Conservation (phyloP, 1,140 invertebrate genomes). For the Drosophila ercepeae region DNA sequence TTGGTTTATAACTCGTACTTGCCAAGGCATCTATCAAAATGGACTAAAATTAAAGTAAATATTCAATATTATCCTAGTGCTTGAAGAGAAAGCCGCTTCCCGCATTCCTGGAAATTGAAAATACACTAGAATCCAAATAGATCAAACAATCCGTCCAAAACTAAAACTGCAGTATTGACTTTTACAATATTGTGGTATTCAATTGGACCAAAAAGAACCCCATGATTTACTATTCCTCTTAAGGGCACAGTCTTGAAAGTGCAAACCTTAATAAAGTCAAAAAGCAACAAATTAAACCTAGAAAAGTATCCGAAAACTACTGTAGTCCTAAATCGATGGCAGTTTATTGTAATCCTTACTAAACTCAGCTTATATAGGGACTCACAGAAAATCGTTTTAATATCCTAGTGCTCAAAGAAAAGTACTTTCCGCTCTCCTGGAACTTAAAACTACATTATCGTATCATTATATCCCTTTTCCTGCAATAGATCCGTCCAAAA, state of each 20-base stretch:
- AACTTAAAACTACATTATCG: constrained; percentile 18
- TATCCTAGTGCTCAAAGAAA: neutral
- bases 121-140: neutral
- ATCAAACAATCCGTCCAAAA: neutral
- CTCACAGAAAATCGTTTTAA: neutral
- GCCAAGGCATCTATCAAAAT: neutral
- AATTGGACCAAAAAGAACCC: neutral
- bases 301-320: neutral
- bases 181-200: neutral
- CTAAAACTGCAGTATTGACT: neutral
- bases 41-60: neutral
- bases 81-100: neutral
- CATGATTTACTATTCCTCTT: constrained; percentile 2
- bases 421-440: neutral
- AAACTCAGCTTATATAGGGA: neutral
- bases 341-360: neutral
- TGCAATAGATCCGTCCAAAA: constrained; percentile 28
- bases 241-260: neutral
- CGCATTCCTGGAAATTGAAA: neutral
- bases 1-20: neutral
- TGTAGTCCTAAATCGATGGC: neutral
- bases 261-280: constrained; percentile 1
- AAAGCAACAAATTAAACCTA: neutral
- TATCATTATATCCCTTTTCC: too few relatives aligned
- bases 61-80: neutral